Evolutionary conservation across 2,113 vertebrate genomes (phyloP).

Genomic region (Dipodomys spectabilis): DNA sequence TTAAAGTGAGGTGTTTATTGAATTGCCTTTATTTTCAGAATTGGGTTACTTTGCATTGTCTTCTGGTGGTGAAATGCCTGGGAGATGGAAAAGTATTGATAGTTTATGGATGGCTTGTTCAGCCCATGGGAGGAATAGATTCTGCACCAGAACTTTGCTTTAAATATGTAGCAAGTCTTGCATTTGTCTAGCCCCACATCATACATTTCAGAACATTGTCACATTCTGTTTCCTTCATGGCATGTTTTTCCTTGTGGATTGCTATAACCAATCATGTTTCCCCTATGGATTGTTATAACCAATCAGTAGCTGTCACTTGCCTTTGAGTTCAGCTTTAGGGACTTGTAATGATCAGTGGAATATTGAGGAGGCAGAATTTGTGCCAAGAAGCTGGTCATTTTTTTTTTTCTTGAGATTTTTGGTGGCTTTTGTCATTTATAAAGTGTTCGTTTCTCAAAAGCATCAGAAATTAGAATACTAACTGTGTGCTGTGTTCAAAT

Average conservation of each 20-base stretch:
- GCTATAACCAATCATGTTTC: constrained; percentile 45
- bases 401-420: constrained; percentile 57
- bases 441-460: constrained; percentile 35
- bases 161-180: neutral
- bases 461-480: constrained; percentile 1
- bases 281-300: constrained; percentile 48
- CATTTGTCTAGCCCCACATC: neutral
- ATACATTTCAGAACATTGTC: constrained; percentile 39
- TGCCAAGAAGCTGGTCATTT: constrained; percentile 15
- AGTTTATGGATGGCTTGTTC: constrained; percentile 57
- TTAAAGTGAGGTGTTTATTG: constrained; percentile 3
- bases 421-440: constrained; percentile 51
- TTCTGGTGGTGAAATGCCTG: constrained; percentile 58
- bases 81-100: constrained; percentile 57
- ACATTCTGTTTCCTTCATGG: constrained; percentile 56
- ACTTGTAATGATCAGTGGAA: constrained; percentile 54
- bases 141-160: constrained; percentile 28
- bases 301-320: constrained; percentile 64
- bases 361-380: constrained; percentile 51
- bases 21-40: constrained; percentile 40
- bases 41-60: constrained; percentile 40
- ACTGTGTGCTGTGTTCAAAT: constrained; percentile 33
- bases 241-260: neutral
- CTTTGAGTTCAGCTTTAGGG: constrained; percentile 70
- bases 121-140: neutral